A percentile compares a stretch with the other conserved stretches of the same genome.
Conservation (phyloP, 2,888 invertebrate genomes). For the Empis stercorea region DNA sequence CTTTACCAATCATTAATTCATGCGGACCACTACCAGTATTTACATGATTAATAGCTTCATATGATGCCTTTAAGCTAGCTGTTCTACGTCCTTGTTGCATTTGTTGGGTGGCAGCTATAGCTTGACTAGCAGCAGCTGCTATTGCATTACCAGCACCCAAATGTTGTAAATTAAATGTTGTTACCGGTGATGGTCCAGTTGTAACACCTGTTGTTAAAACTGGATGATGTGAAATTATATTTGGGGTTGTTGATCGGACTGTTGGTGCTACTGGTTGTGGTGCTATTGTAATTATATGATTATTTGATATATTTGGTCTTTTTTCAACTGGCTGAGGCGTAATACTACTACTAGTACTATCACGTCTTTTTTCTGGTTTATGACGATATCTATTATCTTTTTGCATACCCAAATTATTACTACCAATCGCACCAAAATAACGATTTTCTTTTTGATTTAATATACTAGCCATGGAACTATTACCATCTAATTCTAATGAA, state of each 20-base stretch:
- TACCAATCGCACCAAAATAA: slow-evolving; percentile 37
- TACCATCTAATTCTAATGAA: slow-evolving; percentile 71
- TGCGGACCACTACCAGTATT: slow-evolving; percentile 47
- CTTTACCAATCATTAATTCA: slow-evolving; percentile 57
- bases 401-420: slow-evolving; percentile 18
- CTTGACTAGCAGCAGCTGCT: slow-evolving; percentile 85
- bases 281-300: slow-evolving; percentile 10
- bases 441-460: slow-evolving; percentile 77
- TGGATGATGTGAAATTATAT: slow-evolving; percentile 23
- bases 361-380: slow-evolving; percentile 61
- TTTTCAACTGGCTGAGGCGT: slow-evolving; percentile 19
- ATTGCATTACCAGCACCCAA: slow-evolving; percentile 82
- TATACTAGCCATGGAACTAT: slow-evolving; percentile 35
- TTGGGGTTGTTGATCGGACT: slow-evolving; percentile 22
- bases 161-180: slow-evolving; percentile 57
- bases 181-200: not conserved
- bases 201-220: slow-evolving; percentile 25
- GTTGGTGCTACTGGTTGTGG: slow-evolving; percentile 27
- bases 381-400: slow-evolving; percentile 42
- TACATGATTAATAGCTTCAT: slow-evolving; percentile 71
- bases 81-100: slow-evolving; percentile 91
- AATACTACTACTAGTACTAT: slow-evolving; percentile 43
- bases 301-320: slow-evolving; percentile 25
- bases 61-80: slow-evolving; percentile 87
- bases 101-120: slow-evolving; percentile 91